phyloP scores from a whole-genome alignment of 2,797 vertebrate species.

The Bryconaethiops microstoma region DNA sequence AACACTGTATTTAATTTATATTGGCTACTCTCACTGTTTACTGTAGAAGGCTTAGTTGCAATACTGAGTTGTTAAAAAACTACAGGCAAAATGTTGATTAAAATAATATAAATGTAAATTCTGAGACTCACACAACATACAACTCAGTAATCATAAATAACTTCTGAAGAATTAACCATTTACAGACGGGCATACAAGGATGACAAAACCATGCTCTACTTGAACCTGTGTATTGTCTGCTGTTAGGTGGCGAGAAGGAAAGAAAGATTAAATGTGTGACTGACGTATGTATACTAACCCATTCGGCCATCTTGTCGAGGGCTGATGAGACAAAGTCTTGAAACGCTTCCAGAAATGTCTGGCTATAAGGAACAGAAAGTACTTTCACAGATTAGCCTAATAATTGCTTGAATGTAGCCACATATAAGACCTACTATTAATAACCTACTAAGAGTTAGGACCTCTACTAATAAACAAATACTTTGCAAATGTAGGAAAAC shows the following conservation, averaged over 20 bases:
- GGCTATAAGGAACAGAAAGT: slow-evolving; percentile 70
- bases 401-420: not conserved
- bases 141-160: too few relatives aligned
- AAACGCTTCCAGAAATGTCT: slow-evolving; percentile 61
- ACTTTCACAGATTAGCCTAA: not conserved
- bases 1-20: too few relatives aligned
- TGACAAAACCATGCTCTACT: too few relatives aligned
- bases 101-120: not conserved
- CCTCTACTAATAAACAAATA: not conserved
- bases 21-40: too few relatives aligned
- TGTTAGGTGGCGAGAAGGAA: too few relatives aligned
- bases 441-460: not conserved
- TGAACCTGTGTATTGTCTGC: too few relatives aligned
- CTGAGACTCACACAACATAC: too few relatives aligned
- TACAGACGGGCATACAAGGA: too few relatives aligned
- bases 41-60: not conserved
- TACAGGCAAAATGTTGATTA: not conserved
- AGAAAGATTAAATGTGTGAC: not conserved
- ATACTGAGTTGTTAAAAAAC: too few relatives aligned
- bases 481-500: not conserved
- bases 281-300: slow-evolving; percentile 75
- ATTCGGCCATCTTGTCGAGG: slow-evolving; percentile 81
- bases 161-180: too few relatives aligned
- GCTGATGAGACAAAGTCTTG: slow-evolving; percentile 83
- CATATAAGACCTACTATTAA: not conserved